These are phyloP conservation scores for Chamaea fasciata DNA, from an alignment of 2,113 vertebrate genomes.

Conservation along the genomic window DNA sequence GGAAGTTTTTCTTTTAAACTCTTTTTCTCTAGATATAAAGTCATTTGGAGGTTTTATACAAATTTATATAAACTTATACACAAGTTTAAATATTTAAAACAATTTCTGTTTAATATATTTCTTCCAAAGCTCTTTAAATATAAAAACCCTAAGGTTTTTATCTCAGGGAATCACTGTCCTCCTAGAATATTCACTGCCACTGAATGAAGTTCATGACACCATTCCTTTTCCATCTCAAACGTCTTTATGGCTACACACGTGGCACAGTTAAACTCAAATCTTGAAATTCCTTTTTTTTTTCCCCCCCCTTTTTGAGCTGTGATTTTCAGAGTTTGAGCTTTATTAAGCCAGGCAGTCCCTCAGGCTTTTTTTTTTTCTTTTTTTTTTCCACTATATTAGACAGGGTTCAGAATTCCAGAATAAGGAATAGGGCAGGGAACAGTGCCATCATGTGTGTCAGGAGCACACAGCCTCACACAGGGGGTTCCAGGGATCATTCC, in stretches of 20 bases:
- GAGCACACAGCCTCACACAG: background rate
- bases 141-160: background rate
- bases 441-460: background rate
- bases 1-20: background rate
- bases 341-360: background rate
- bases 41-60: no score
- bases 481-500: background rate
- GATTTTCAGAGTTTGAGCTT: background rate
- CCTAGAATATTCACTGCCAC: background rate
- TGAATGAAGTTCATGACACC: background rate
- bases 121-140: background rate
- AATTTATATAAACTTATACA: no score
- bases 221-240: background rate
- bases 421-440: background rate
- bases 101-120: accelerated
- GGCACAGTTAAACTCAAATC: no score
- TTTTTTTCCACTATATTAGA: background rate
- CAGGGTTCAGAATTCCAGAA: background rate
- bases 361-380: background rate
- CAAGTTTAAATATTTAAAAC: background rate
- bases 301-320: background rate
- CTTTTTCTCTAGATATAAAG: background rate
- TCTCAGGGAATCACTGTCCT: background rate
- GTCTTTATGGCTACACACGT: background rate
- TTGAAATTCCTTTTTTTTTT: background rate